Conservation (phyloP, 2,888 invertebrate genomes). For the Cosmia pyralina region DNA sequence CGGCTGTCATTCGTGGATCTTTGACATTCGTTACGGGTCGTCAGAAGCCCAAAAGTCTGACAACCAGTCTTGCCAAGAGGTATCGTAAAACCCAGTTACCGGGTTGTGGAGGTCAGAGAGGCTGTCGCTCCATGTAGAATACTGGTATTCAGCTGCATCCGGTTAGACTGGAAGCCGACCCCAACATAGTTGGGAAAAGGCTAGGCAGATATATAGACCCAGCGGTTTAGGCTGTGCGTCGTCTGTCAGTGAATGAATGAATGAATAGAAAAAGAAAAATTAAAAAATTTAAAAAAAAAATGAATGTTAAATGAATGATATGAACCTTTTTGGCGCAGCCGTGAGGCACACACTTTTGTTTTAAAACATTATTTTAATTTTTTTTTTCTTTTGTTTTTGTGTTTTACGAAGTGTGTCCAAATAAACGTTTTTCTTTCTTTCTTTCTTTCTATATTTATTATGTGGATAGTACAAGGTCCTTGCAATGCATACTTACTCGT, state of each 20-base stretch:
- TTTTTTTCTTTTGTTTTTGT: too few relatives aligned
- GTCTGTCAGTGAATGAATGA: neutral
- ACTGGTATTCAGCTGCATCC: neutral
- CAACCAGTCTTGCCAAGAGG: neutral
- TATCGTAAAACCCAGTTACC: neutral
- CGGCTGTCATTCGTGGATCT: neutral
- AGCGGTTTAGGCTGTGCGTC: too few relatives aligned
- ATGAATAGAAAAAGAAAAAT: too few relatives aligned
- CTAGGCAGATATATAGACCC: too few relatives aligned
- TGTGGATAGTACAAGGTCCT: neutral
- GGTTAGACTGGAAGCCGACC: neutral
- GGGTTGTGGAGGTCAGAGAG: neutral
- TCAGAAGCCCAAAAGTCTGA: neutral
- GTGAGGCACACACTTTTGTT: too few relatives aligned
- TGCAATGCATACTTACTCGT: neutral
- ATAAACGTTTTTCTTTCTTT: too few relatives aligned
- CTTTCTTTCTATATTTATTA: too few relatives aligned
- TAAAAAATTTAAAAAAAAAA: too few relatives aligned
- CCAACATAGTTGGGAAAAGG: neutral
- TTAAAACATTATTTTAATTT: too few relatives aligned
- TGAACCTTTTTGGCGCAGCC: too few relatives aligned
- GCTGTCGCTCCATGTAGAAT: neutral
- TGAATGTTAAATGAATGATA: too few relatives aligned
- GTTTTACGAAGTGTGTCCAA: too few relatives aligned
- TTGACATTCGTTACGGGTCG: neutral